These are phyloP conservation scores for Zoanthus solanderi DNA, from an alignment of 92 coral and sea anemone species.

Conservation along the genomic window DNA sequence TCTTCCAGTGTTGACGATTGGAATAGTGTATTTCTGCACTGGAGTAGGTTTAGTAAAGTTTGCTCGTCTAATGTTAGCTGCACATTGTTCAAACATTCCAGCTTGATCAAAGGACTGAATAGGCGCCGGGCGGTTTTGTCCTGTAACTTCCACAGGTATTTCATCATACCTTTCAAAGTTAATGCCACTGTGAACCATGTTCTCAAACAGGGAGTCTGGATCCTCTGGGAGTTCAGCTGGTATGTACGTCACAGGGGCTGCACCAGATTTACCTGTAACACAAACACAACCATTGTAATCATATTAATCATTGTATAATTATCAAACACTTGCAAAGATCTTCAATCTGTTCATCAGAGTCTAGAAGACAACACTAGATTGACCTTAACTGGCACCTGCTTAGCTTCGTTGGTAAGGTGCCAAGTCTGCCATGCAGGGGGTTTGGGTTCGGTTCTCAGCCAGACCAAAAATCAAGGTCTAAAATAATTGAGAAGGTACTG, in stretches of 20 bases:
- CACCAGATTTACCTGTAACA: slow-evolving; percentile 52
- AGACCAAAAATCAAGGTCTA: no score
- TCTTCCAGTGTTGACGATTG: slow-evolving; percentile 80
- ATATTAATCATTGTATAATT: neutral
- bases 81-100: slow-evolving; percentile 79
- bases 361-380: no score
- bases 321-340: neutral
- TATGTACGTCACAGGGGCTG: slow-evolving; percentile 85
- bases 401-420: no score
- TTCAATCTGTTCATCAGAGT: no score
- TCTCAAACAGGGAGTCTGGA: slow-evolving; percentile 77
- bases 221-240: slow-evolving; percentile 91
- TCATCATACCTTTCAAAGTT: slow-evolving; percentile 95
- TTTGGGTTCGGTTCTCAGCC: no score
- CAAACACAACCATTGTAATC: slow-evolving; percentile 6
- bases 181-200: slow-evolving; percentile 87
- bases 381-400: no score
- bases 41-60: slow-evolving; percentile 92
- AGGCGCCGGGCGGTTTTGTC: slow-evolving; percentile 73
- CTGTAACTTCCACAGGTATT: slow-evolving; percentile 87
- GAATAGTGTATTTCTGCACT: slow-evolving; percentile 92
- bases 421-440: no score
- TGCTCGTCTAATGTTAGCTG: slow-evolving; percentile 80
- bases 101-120: slow-evolving; percentile 81
- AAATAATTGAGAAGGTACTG: no score